These are phyloP conservation scores for Oreortyx pictus DNA, from an alignment of 2,797 vertebrate species.

Conservation along the genomic window DNA sequence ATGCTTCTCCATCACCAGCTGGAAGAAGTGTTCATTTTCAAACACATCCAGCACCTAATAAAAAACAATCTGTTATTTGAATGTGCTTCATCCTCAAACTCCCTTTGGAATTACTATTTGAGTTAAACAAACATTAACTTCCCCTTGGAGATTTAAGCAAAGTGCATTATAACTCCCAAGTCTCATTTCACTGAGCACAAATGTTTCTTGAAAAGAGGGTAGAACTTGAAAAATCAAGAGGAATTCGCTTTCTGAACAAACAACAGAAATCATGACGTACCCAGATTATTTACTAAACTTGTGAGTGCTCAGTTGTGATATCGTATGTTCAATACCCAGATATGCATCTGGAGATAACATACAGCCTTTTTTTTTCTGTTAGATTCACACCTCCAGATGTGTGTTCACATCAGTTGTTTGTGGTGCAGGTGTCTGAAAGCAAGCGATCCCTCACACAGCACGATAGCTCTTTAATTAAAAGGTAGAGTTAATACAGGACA, in stretches of 20 bases:
- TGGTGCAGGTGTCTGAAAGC: background rate
- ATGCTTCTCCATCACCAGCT: conserved; percentile 97
- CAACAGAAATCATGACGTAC: background rate
- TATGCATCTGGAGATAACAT: background rate
- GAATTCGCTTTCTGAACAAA: background rate
- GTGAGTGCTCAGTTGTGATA: background rate
- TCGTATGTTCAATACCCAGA: background rate
- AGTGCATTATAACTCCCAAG: background rate
- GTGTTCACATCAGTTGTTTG: background rate
- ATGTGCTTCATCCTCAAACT: background rate
- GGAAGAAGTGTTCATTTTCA: conserved; percentile 93
- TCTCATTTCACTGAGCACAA: background rate
- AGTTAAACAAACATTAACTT: background rate
- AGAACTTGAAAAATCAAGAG: background rate
- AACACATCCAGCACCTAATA: conserved; percentile 90
- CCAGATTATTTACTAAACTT: background rate
- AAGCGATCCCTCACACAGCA: background rate
- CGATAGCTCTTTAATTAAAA: background rate
- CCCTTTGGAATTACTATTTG: background rate
- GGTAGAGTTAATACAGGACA: background rate
- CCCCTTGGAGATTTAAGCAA: background rate
- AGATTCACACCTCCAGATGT: background rate
- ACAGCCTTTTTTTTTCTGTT: background rate
- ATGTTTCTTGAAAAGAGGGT: background rate
- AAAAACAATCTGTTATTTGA: background rate